Base-by-base conservation (phyloP, 2,888 invertebrate genomes). In the Gryllus longicercus region DNA sequence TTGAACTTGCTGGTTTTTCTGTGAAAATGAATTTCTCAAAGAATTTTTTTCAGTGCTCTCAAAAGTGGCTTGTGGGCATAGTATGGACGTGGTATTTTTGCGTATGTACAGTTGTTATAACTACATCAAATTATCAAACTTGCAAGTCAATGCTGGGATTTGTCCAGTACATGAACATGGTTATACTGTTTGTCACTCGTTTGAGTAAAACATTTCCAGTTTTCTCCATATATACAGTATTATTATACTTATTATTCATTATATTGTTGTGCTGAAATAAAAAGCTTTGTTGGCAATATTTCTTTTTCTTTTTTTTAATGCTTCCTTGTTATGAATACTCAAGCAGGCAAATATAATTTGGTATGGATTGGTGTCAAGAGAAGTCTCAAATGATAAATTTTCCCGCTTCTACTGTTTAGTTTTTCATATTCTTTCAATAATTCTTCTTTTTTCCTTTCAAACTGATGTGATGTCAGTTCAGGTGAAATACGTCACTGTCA, bases 241-340 rank as follows among this genome's bases (percentile, higher is more conserved):
- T 82, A 82, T 82, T 80, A 78, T 81, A 51, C 79, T 76, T 78
- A 80, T 76, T 77, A 78, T 77, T 79, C 76, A 38, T 78, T 81
- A 79, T 21, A 80, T 80, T 82, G 81, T 82, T 82, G 81, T 82
- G 78, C 80, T 80, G 79, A 80, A 82, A 82, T 82, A 82, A 82
- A 81, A 80, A 74, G 79, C 80, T 80, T 80, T 82, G 81, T 82
- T 82, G 81, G 81, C 80, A 82, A 76, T 63, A 75, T 78, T 51
- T 75, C 5, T 80, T 51, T 49, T 49, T 77, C 16, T 76, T 80
- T 50, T 74, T 51, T 50, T 82, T 88, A 12, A 1, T 38, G 38
- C 5, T 38, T 38, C 38, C 38, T 8, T 38, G 38, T 38, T 38
- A 38, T 38, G 8, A 38, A 38, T 8, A 38, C 38, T 38, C 38